Evolutionary conservation across 2,888 invertebrate genomes (phyloP), one percentile per base, ranked within the genome.

Genomic region (Nomada flava): DNA sequence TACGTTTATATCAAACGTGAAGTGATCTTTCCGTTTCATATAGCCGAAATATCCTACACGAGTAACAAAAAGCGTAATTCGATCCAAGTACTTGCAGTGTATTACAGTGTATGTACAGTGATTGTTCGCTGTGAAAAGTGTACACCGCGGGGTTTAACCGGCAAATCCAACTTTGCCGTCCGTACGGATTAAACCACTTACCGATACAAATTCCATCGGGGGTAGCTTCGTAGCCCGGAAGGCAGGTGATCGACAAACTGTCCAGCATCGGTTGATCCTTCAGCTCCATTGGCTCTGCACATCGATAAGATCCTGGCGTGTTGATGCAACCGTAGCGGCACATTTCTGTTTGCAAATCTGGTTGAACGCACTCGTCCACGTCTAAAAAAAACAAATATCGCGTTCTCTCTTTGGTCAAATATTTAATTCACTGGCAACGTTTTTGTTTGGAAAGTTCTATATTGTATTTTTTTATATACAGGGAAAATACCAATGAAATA

Each of bases 351-450:
- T 93, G 93, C 42, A 93, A 88, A 83, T 93, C 93, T 53, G 93
- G 92, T 50, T 95, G 94, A 23, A 89, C 91, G 89, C 97, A 97
- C 92, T 97, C 96, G 90, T 97, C 95, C 44, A 96, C 94, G 92
- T 96, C 96, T 95, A 91, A 20, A 75, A 59, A 5, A 67, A 64
- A 69, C 29, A 57, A 18, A 20, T 23, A 20, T 36, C 10, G 13
- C 2, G 26, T 13, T 15, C 7, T 55, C 29, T 4, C 0, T 36
- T 36, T 36, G 7, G 7, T 1, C 7, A 36, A 36, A 36, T 7
- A 7, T 36, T 36, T 36, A 0, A 36, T 36, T 36, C 36, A 5
- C 5, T 36, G 36, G 36, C 36, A 36, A 36, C 7, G 36, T 0
- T 36, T 36, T 5, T 36, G 36, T 36, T 36, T 0, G 0, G 36